Conservation (phyloP, 1,140 invertebrate species). For the Drosophila pallidifrons region DNA sequence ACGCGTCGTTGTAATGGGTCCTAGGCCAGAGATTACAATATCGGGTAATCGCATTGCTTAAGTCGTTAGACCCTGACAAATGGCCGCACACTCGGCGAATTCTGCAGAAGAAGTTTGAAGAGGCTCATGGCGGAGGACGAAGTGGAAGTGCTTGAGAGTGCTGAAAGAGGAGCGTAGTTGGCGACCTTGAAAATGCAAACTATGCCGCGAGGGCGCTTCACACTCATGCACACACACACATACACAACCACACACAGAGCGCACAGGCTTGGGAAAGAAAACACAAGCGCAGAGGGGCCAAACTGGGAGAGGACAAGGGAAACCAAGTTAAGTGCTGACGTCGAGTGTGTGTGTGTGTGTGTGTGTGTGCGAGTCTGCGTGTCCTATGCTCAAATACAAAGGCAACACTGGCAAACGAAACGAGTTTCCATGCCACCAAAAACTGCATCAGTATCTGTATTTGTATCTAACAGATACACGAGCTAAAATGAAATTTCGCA, state of each 20-base stretch:
- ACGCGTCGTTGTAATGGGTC: slow-evolving; percentile 61
- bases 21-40: slow-evolving; percentile 59
- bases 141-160: slow-evolving; percentile 2
- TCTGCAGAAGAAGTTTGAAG: slow-evolving; percentile 56
- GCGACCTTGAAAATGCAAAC: slow-evolving; percentile 78
- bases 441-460: slow-evolving; percentile 64
- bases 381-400: slow-evolving; percentile 60
- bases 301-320: slow-evolving; percentile 7
- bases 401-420: slow-evolving; percentile 37
- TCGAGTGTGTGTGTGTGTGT: too few relatives aligned
- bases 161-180: slow-evolving; percentile 8
- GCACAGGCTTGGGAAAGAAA: slow-evolving; percentile 2
- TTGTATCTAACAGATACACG: slow-evolving; percentile 71
- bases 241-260: neutral
- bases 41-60: slow-evolving; percentile 30
- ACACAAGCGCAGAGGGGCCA: neutral
- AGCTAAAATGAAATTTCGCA: slow-evolving; percentile 31
- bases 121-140: neutral
- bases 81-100: slow-evolving; percentile 51
- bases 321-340: slow-evolving; percentile 10
- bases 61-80: slow-evolving; percentile 73
- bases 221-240: slow-evolving; percentile 21
- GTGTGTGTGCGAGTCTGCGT: slow-evolving; percentile 17
- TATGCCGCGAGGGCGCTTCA: slow-evolving; percentile 75
- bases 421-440: slow-evolving; percentile 57